Evolutionary conservation across 2,113 vertebrate species (phyloP).

Genomic region (Eleginops maclovinus): DNA sequence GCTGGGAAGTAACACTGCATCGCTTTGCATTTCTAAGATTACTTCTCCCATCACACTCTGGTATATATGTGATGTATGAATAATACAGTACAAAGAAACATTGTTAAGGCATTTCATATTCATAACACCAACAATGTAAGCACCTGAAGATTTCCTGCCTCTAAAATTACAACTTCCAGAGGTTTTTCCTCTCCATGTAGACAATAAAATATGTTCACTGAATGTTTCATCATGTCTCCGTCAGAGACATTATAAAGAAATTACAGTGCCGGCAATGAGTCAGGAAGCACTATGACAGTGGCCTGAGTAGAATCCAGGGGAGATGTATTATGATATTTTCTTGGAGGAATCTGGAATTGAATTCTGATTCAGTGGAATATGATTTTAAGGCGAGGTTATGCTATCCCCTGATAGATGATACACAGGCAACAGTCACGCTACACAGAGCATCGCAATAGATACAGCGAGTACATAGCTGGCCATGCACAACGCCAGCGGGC

Average conservation of each 20-base stretch:
- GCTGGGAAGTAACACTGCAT: conserved; percentile 9
- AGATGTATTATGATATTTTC: conserved; percentile 79
- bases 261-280: conserved; percentile 71
- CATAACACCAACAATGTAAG: conserved; percentile 71
- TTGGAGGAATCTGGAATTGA: conserved; percentile 77
- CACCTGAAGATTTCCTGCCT: conserved; percentile 75
- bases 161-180: conserved; percentile 69
- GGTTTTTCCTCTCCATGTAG: conserved; percentile 19
- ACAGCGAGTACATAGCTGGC: conserved; percentile 63
- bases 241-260: conserved; percentile 69
- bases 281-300: conserved; percentile 69
- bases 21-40: conserved; percentile 63
- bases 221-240: conserved; percentile 70
- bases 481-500: conserved; percentile 61
- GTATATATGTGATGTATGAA: conserved; percentile 70
- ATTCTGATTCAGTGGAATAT: conserved; percentile 80
- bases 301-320: conserved; percentile 69
- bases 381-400: conserved; percentile 76
- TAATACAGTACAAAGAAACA: conserved; percentile 70
- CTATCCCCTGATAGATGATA: conserved; percentile 74
- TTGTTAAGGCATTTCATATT: conserved; percentile 68
- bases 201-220: conserved; percentile 61
- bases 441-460: conserved; percentile 71
- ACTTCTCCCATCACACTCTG: conserved; percentile 57
- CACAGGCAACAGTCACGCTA: conserved; percentile 76